These are phyloP conservation scores for Desoria tigrina DNA, from an alignment of 2,888 invertebrate species.

Conservation along the genomic window DNA sequence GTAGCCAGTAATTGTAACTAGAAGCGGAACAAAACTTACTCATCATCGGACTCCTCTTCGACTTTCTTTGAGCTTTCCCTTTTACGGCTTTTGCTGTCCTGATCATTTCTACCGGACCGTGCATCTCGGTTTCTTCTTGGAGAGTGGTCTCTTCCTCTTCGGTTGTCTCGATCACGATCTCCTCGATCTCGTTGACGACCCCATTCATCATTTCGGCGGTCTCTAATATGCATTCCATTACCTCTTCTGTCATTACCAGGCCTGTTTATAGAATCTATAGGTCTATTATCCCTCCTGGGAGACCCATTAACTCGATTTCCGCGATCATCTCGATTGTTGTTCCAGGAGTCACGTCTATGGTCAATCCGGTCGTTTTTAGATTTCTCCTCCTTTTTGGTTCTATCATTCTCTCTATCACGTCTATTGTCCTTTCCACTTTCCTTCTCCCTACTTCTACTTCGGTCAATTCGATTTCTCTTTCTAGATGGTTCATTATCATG, in stretches of 20 bases:
- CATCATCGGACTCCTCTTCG: constrained; percentile 41
- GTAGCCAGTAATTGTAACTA: neutral
- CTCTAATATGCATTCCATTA: constrained; percentile 13
- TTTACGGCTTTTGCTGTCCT: constrained; percentile 17
- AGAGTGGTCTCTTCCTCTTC: constrained; percentile 55
- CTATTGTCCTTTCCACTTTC: neutral
- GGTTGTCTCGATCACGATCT: constrained; percentile 57
- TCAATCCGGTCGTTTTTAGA: neutral
- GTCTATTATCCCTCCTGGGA: neutral
- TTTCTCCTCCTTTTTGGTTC: neutral
- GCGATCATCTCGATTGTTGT: neutral
- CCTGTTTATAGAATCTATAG: constrained; percentile 2
- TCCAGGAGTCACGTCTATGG: neutral
- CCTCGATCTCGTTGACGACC: constrained; percentile 49
- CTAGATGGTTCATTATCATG: constrained; percentile 5
- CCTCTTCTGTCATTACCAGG: constrained; percentile 17
- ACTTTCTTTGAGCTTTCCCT: constrained; percentile 19
- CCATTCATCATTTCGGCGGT: constrained; percentile 11
- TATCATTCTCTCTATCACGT: neutral
- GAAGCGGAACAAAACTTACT: constrained; percentile 38
- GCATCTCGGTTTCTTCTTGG: constrained; percentile 6
- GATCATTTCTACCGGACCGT: constrained; percentile 8
- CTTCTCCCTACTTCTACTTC: neutral
- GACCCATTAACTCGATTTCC: neutral
- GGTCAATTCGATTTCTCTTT: constrained; percentile 3